Base-by-base conservation (phyloP, 2,797 vertebrate genomes). In the Leptatherina wallacei region DNA sequence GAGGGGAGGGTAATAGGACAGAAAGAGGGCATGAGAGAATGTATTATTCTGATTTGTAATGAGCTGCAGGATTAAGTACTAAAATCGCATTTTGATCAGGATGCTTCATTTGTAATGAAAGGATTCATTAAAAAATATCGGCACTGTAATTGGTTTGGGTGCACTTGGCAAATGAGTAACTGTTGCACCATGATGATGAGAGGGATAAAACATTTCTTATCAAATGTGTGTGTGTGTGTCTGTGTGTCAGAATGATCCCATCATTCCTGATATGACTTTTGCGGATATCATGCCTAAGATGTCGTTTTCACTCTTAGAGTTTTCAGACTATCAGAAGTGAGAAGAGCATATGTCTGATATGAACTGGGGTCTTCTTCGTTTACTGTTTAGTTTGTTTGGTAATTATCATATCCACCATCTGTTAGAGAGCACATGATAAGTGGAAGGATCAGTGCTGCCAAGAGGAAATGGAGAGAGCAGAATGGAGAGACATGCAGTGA, bases 351-450 rank as follows among this genome's bases (percentile, higher is more conserved):
- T 67, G 80, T 71, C 59, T 33, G 42, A 35, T 47, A 38, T 75
- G 74, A 49, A 16, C 18, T 75, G 67, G 47, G 64, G 52, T 36
- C 71, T 72, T 36, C 42, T 83, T 76, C 55, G 68, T 71, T 82
- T 77, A 71, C 59, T 81, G 81, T 80, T 86, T 76, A 75, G 83
- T 57, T 62, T 75, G 75, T 69, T 73, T 80, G 82, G 71, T 82
- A 83, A 88, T 89, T 85, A 88, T 84, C 82, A 83, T 82, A 70
- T 73, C 70, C 70, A 65, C 91, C 88, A 89, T 92, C 91, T 92
- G 88, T 70, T 73, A 32, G 12, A 5, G 71, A 89, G 82, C 87
- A 77, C 84, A 81, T 84, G 83, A 90, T 79, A 78, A 87, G 85
- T 52, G 81, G 76, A 76, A 67, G 57, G 61, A 81, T 66, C 38